Evolutionary conservation across 2,888 invertebrate species (phyloP).

Genomic region (Adineta ricciae): DNA sequence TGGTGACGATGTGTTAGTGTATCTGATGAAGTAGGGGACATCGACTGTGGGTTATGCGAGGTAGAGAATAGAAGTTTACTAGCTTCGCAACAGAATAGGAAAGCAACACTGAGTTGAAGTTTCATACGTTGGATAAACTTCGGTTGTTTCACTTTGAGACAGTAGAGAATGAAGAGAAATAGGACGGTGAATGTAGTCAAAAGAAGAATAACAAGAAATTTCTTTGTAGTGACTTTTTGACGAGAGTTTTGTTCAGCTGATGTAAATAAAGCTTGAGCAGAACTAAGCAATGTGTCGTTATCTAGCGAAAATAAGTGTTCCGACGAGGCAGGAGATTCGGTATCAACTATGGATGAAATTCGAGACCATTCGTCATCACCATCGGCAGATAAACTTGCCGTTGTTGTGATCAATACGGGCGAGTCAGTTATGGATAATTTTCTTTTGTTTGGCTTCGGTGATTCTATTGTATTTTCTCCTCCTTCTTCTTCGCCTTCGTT

Average conservation of each 20-base stretch:
- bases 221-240: not conserved
- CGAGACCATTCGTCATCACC: not conserved
- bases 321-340: not conserved
- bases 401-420: not conserved
- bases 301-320: not conserved
- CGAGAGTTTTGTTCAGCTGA: not conserved
- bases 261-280: not conserved
- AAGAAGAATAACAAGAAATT: not conserved
- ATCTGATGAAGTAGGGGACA: not conserved
- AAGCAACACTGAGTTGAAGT: not conserved
- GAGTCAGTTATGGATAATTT: not conserved
- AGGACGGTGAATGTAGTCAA: not conserved
- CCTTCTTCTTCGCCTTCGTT: not conserved
- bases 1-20: not conserved
- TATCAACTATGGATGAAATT: not conserved
- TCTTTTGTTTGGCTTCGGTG: not conserved
- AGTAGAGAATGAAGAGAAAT: not conserved
- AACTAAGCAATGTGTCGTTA: not conserved
- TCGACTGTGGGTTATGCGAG: not conserved
- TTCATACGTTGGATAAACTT: not conserved
- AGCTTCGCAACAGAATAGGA: conserved; percentile 2
- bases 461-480: not conserved
- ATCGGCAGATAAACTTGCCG: not conserved
- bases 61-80: not conserved
- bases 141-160: not conserved